These are phyloP conservation scores for Knipowitschia caucasica DNA, from an alignment of 2,797 vertebrate genomes.

Conservation along the genomic window DNA sequence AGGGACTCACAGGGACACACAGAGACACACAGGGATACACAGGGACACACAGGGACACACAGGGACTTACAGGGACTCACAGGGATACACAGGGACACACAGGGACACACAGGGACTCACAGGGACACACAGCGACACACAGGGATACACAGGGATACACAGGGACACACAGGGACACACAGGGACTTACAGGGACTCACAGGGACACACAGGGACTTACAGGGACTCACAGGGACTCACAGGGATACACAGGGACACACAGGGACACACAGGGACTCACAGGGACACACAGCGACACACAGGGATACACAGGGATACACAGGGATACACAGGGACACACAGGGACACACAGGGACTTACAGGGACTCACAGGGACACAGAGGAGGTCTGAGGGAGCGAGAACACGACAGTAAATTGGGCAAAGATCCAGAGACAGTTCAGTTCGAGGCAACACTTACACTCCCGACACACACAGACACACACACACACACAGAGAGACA, in stretches of 20 bases:
- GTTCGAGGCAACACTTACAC: not conserved
- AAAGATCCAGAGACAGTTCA: not conserved
- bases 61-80: too few species aligned
- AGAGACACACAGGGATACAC: conserved; percentile 37
- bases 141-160: too few species aligned
- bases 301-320: conserved; percentile 27
- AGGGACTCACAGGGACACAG: conserved; percentile 27
- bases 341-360: conserved; percentile 31
- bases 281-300: conserved; percentile 37
- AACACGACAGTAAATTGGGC: not conserved
- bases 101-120: conserved; percentile 38
- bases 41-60: conserved; percentile 27
- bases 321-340: conserved; percentile 38
- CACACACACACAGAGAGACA: too few species aligned
- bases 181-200: conserved; percentile 33
- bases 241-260: conserved; percentile 27
- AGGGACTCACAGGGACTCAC: too few species aligned
- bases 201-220: conserved; percentile 23
- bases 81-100: conserved; percentile 27
- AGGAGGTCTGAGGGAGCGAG: not conserved
- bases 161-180: conserved; percentile 27
- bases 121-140: conserved; percentile 24
- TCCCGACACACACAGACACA: not conserved
- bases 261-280: conserved; percentile 38
- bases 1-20: conserved; percentile 38